Conservation (phyloP, 2,888 invertebrate genomes). For the Spialia ferax region DNA sequence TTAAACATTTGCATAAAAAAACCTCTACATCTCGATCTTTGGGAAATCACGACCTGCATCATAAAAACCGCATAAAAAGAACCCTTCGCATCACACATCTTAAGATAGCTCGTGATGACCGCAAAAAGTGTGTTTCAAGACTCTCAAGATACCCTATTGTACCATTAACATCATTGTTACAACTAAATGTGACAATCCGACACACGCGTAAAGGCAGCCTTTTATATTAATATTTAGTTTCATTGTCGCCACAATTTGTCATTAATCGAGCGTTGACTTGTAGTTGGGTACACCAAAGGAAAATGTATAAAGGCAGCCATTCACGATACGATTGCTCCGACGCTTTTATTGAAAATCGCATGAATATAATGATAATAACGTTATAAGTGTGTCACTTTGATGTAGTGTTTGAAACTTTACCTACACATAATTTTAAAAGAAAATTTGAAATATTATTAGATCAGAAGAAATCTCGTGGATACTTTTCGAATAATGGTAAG, state of each 20-base stretch:
- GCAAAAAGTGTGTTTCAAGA: constrained; percentile 34
- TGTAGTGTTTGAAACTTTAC: no score
- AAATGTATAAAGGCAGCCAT: constrained; percentile 24
- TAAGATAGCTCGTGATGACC: constrained; percentile 22
- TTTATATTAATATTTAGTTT: constrained; percentile 35
- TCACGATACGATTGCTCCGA: background rate
- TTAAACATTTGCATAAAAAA: background rate
- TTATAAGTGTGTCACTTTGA: no score
- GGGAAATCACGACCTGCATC: constrained; percentile 19
- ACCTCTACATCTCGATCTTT: background rate
- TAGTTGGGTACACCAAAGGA: constrained; percentile 22
- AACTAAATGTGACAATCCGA: constrained; percentile 30
- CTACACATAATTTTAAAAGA: no score
- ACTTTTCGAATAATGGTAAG: no score
- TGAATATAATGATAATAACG: background rate
- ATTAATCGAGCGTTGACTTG: constrained; percentile 39
- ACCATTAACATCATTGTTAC: constrained; percentile 38
- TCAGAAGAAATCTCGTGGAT: no score
- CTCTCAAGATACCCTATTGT: constrained; percentile 27
- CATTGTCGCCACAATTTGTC: constrained; percentile 33
- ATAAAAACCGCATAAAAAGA: constrained; percentile 25
- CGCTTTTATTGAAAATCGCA: background rate
- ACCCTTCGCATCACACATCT: constrained; percentile 28
- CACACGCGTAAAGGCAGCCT: constrained; percentile 25
- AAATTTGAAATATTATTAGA: no score